phyloP scores from a whole-genome alignment of 2,888 invertebrate genomes.

The Xylota segnis region DNA sequence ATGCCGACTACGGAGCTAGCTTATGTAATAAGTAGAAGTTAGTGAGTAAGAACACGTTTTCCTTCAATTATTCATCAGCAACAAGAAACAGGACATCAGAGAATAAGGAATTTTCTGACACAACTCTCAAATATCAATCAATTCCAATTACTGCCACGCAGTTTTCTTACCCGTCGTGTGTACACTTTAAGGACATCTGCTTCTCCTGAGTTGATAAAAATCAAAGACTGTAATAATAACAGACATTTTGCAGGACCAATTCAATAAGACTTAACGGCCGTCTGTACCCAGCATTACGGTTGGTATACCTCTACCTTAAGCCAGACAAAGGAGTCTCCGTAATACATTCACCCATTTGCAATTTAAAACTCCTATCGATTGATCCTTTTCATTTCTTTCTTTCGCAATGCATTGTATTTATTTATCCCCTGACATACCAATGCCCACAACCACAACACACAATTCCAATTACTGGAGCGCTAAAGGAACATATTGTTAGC shows the following conservation, averaged over 20 bases:
- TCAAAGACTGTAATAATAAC: constrained; percentile 37
- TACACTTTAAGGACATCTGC: constrained; percentile 29
- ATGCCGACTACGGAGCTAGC: too few relatives aligned
- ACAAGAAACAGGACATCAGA: too few relatives aligned
- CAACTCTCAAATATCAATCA: not conserved
- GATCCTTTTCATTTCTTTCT: constrained; percentile 50
- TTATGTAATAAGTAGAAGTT: too few relatives aligned
- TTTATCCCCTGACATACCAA: constrained; percentile 49
- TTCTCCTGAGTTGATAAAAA: constrained; percentile 11
- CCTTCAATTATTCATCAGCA: too few relatives aligned
- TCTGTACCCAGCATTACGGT: not conserved
- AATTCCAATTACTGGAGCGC: constrained; percentile 61
- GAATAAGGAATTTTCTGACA: not conserved
- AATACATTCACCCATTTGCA: constrained; percentile 67
- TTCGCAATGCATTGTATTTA: constrained; percentile 39
- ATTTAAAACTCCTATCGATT: constrained; percentile 69
- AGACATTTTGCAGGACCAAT: constrained; percentile 23
- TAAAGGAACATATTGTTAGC: constrained; percentile 60
- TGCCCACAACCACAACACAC: constrained; percentile 48
- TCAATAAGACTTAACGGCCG: constrained; percentile 44
- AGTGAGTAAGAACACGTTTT: too few relatives aligned
- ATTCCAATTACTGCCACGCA: constrained; percentile 19
- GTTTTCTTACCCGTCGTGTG: constrained; percentile 1
- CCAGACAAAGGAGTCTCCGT: constrained; percentile 31
- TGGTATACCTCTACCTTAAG: constrained; percentile 8